Evolutionary conservation across 2,797 vertebrate genomes (phyloP).

Genomic region (Acestrorhynchus altus): DNA sequence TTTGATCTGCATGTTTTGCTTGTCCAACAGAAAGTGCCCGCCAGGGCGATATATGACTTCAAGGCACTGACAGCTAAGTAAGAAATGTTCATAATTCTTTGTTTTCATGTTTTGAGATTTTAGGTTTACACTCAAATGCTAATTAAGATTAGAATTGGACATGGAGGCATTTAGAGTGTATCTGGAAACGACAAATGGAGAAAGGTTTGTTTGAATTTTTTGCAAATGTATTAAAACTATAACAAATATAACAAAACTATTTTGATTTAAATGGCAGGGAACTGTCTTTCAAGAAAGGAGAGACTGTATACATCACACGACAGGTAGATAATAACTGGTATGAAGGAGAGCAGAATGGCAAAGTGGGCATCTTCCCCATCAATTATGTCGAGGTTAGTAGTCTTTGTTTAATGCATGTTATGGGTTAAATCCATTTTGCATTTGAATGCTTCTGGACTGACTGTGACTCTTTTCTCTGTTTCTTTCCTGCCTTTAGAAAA

Average conservation of each 20-base stretch:
- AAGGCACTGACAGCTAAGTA: conserved; percentile 91
- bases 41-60: conserved; percentile 89
- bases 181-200: too few relatives aligned
- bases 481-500: conserved; percentile 74
- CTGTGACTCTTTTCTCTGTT: neutral
- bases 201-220: too few relatives aligned
- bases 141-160: too few relatives aligned
- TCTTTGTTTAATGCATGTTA: neutral
- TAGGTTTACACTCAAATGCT: conserved; percentile 4
- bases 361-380: conserved; percentile 87
- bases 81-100: conserved; percentile 60
- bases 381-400: conserved; percentile 85
- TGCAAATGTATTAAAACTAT: too few relatives aligned
- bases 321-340: conserved; percentile 91
- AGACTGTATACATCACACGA: conserved; percentile 86
- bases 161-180: too few relatives aligned
- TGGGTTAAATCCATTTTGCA: neutral
- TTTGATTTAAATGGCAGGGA: conserved; percentile 73
- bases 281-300: conserved; percentile 88
- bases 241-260: neutral
- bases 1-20: conserved; percentile 24
- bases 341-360: conserved; percentile 84
- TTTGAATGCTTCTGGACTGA: neutral
- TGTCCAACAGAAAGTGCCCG: conserved; percentile 79
- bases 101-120: neutral